Evolutionary conservation across 2,888 invertebrate genomes (phyloP), one percentile per base, ranked within the genome.

Genomic region (Yponomeuta sedellus): DNA sequence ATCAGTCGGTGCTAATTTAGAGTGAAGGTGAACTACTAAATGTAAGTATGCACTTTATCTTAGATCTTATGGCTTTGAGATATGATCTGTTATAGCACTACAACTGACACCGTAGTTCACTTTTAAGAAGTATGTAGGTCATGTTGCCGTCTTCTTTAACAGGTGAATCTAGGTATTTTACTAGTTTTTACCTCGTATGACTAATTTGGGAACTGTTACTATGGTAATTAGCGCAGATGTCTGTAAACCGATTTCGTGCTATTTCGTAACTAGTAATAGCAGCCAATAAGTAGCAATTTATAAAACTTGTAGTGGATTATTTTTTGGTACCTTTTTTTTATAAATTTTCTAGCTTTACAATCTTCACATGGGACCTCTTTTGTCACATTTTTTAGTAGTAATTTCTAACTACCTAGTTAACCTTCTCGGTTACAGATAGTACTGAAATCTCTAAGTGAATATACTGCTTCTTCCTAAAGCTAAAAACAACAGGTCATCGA

Each of bases 71-170:
- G 20, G 0, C 5, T 59, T 22, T 12, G 59, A 59, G 25, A 59
- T 59, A 59, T 25, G 59, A 59, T 19, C 2, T 58, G 10, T 22
- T 58, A 4, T 10, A 59, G 25, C 22, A 22, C 12, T 20, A 8
- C 1, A 22, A 25, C 25, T 59, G 19, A 59, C 25, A 59, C 11
- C 20, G 12, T 59, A 59, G 20, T 59, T 59, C 59, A 59, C 44
- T 12, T 52, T 52, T 25, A 59, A 59, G 12, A 22, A 19, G 11
- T 59, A 59, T 10, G 59, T 59, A 59, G 59, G 59, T 59, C 25
- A 59, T 20, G 12, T 25, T 59, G 59, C 25, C 22, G 20, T 59
- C 59, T 22, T 59, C 59, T 57, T 56, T 56, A 56, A 56, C 19
- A 20, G n/a, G 22, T 58, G 22, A 58, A 20, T 19, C 22, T 11